These are phyloP conservation scores for Siniperca obscura DNA, from an alignment of 2,797 vertebrate genomes.

Conservation along the genomic window DNA sequence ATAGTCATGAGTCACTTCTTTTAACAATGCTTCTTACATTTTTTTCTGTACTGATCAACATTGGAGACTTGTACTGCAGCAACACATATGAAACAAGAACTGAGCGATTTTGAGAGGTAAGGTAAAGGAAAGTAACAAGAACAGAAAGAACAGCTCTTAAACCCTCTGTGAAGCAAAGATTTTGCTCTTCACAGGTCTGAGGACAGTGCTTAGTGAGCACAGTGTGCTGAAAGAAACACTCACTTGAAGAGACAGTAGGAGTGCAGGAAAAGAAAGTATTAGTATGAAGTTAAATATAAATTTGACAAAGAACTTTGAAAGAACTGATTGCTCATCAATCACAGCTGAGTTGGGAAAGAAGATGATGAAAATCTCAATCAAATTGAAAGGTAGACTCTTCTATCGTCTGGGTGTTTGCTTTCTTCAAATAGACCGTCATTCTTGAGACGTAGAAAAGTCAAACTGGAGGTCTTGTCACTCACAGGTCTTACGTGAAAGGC, in stretches of 20 bases:
- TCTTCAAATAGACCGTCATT: neutral
- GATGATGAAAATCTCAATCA: slow-evolving; percentile 37
- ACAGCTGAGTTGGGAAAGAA: slow-evolving; percentile 13
- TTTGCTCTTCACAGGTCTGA: slow-evolving; percentile 12
- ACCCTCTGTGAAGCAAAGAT: neutral
- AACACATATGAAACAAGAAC: slow-evolving; percentile 15
- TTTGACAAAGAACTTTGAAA: slow-evolving; percentile 34
- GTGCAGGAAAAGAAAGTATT: neutral
- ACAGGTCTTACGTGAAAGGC: slow-evolving; percentile 26
- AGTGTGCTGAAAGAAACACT: neutral
- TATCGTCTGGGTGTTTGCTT: slow-evolving; percentile 28
- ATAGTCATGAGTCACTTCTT: neutral
- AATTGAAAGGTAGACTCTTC: slow-evolving; percentile 31
- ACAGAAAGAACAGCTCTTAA: slow-evolving; percentile 17
- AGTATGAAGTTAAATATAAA: slow-evolving; percentile 29
- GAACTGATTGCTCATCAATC: slow-evolving; percentile 62
- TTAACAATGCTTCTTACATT: slow-evolving; percentile 7
- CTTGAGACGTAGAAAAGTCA: slow-evolving; percentile 36
- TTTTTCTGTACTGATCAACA: slow-evolving; percentile 5
- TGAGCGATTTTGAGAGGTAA: neutral
- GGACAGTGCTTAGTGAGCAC: slow-evolving; percentile 7
- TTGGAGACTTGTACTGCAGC: neutral
- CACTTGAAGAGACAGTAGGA: slow-evolving; percentile 1
- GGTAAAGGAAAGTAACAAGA: slow-evolving; percentile 7
- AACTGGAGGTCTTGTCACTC: slow-evolving; percentile 47